Conservation (phyloP, 92 coral and sea anemone species). For the Pocillopora grandis region DNA sequence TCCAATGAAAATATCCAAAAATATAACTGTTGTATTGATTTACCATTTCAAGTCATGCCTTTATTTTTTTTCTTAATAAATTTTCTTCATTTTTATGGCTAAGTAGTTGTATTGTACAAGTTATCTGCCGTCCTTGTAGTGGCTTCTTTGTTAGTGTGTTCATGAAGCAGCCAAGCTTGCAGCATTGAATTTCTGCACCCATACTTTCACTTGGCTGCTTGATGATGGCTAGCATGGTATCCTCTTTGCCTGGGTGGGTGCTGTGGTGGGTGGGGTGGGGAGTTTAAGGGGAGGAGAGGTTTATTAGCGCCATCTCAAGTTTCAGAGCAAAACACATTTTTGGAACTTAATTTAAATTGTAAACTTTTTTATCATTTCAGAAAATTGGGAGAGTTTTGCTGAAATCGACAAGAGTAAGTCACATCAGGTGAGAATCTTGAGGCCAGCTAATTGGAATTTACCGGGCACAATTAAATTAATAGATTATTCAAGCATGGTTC, state of each 20-base stretch:
- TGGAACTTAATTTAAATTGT: constrained; percentile 20
- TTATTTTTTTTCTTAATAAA: background rate
- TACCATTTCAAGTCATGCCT: background rate
- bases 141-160: background rate
- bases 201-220: constrained; percentile 9
- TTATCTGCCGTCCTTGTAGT: constrained; percentile 35
- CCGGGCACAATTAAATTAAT: too few relatives aligned
- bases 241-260: background rate
- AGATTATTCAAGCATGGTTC: too few relatives aligned
- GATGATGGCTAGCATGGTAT: background rate
- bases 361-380: constrained; percentile 54
- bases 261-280: background rate
- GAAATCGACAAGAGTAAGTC: constrained; percentile 91
- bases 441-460: too few relatives aligned
- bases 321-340: constrained; percentile 2
- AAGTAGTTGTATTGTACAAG: background rate
- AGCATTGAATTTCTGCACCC: background rate
- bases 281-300: constrained; percentile 3
- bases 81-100: background rate
- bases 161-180: constrained; percentile 27
- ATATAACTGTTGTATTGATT: too few relatives aligned
- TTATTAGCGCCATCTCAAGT: constrained; percentile 12
- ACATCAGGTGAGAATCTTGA: constrained; percentile 71
- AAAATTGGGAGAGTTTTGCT: constrained; percentile 86
- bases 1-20: too few relatives aligned